phyloP scores from a whole-genome alignment of 2,113 vertebrate species.

The Megaleporinus macrocephalus region DNA sequence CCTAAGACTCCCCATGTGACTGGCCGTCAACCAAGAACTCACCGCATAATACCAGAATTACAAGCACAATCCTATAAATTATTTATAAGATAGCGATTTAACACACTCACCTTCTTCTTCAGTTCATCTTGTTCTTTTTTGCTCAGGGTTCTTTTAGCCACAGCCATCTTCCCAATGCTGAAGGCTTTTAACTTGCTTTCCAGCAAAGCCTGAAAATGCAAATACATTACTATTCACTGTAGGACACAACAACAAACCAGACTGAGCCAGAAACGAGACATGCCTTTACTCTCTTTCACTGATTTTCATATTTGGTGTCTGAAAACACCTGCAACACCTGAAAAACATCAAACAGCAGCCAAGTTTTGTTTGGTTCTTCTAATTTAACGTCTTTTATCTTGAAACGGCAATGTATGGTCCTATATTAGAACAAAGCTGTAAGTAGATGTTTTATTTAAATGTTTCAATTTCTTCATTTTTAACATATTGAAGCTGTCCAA shows the following conservation, averaged over 20 bases:
- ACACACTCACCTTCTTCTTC: constrained; percentile 90
- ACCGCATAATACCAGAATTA: too few relatives aligned
- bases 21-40: too few relatives aligned
- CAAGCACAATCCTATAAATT: too few relatives aligned
- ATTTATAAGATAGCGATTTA: too few relatives aligned
- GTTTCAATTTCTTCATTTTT: too few relatives aligned
- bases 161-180: constrained; percentile 97
- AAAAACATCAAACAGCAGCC: too few relatives aligned
- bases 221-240: not conserved
- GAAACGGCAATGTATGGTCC: too few relatives aligned
- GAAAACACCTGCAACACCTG: not conserved
- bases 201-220: constrained; percentile 82
- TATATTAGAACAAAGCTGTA: too few relatives aligned
- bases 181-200: constrained; percentile 97
- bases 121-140: constrained; percentile 98
- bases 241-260: not conserved
- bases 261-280: not conserved
- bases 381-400: not conserved
- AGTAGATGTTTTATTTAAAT: too few relatives aligned
- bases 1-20: too few relatives aligned
- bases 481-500: too few relatives aligned
- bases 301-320: not conserved
- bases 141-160: constrained; percentile 93
- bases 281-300: not conserved
- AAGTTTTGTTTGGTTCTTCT: too few relatives aligned